Evolutionary conservation across 1,140 invertebrate species (phyloP).

Genomic region (Nautilus pompilius): DNA sequence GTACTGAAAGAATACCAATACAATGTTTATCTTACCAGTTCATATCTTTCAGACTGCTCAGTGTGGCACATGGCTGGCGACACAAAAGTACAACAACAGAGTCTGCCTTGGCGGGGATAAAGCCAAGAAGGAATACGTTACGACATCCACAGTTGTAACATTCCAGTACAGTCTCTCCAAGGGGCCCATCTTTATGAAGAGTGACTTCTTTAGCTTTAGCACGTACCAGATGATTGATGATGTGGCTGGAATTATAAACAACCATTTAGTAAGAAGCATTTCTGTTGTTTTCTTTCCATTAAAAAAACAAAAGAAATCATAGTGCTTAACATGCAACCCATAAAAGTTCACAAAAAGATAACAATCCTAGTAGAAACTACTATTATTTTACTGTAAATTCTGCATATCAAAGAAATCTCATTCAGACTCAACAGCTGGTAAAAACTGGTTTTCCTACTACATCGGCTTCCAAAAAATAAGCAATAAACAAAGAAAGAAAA

Average conservation of each 20-base stretch:
- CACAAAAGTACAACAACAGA: slow-evolving; percentile 98
- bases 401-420: too few relatives aligned
- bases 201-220: slow-evolving; percentile 99
- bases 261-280: too few relatives aligned
- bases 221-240: slow-evolving; percentile 96
- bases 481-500: too few relatives aligned
- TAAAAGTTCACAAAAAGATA: too few relatives aligned
- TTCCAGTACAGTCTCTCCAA: slow-evolving; percentile 96
- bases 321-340: too few relatives aligned
- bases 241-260: slow-evolving; percentile 81
- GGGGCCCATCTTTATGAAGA: slow-evolving; percentile 92
- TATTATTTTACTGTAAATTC: too few relatives aligned
- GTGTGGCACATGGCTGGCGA: slow-evolving; percentile 94
- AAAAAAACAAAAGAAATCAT: too few relatives aligned
- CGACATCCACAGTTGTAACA: slow-evolving; percentile 98
- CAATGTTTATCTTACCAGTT: slow-evolving; percentile 72
- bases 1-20: not conserved
- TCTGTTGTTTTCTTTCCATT: too few relatives aligned
- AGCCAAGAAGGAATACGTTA: slow-evolving; percentile 92
- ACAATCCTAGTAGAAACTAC: too few relatives aligned
- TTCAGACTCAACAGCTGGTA: too few relatives aligned
- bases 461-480: too few relatives aligned
- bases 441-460: too few relatives aligned
- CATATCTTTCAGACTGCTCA: slow-evolving; percentile 95
- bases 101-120: slow-evolving; percentile 98